Base-by-base conservation (phyloP, 2,113 vertebrate species). In the Ophiodon elongatus region DNA sequence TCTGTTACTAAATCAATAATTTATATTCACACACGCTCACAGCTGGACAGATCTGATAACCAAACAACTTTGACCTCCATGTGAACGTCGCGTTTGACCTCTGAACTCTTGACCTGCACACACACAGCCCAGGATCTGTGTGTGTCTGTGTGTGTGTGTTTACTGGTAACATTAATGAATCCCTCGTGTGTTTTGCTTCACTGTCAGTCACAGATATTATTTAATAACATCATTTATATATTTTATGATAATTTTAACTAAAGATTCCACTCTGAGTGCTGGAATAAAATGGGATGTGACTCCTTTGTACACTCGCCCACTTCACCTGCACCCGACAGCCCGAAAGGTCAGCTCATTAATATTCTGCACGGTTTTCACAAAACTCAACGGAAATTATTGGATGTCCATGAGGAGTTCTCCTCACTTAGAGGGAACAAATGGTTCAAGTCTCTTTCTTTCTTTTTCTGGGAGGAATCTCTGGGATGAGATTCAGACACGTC, bases 41-140 rank as follows among this genome's bases (percentile, higher is more conserved):
- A 90, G 72, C 84, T 85, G 89, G 68, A 86, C 62, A 8, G 47
- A 83, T 88, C 79, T 79, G 89, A 92, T 88, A 88, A 85, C 31
- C 80, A 77, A 70, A 80, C 80, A 66, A 52, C 65, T 79, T 31
- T 89, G 74, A 77, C 78, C 82, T 23, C 27, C 17, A 8, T 3
- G 23, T 75, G 66, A 80, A 77, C 57, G 17, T 6, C 1, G 4
- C 10, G 6, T 59, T 33, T 78, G 78, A 88, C 80, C 88, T 75
- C 25, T 80, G 84, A 89, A n/a, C 88, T 82, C 52, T 15, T 63
- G 74, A 89, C 72, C 84, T 56, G 62, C 37, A 33, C 64, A 70
- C 29, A 81, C 79, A 68, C 79, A 25, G 79, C 60, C 31, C 1
- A 35, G 69, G 25, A 57, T 73, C 63, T 39, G 75, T 80, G 15